Conservation (phyloP, 2,888 invertebrate genomes). For the Agrochola circellaris region DNA sequence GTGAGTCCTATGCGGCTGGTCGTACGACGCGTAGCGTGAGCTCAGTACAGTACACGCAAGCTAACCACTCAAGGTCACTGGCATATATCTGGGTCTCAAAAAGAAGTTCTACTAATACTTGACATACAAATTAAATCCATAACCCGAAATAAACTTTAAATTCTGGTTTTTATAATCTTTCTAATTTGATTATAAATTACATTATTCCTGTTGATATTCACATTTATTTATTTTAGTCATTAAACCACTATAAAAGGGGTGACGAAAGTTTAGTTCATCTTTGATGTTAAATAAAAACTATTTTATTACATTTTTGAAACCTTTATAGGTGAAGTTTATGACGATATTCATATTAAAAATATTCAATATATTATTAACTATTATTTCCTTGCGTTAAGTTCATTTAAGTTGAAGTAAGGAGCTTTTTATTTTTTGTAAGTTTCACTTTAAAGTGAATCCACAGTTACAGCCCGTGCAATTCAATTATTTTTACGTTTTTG, state of each 20-base stretch:
- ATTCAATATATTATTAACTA: conserved; percentile 65
- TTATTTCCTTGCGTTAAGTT: conserved; percentile 32
- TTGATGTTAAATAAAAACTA: conserved; percentile 72
- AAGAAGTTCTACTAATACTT: too few relatives aligned
- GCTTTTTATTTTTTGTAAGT: background rate
- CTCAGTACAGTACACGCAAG: too few relatives aligned
- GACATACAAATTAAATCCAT: background rate
- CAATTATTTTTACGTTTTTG: too few relatives aligned
- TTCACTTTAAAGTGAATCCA: background rate
- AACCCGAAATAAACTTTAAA: background rate
- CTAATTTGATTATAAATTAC: conserved; percentile 76
- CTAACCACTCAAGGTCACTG: too few relatives aligned
- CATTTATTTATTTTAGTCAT: conserved; percentile 76
- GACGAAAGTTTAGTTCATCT: conserved; percentile 70
- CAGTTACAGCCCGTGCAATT: too few relatives aligned
- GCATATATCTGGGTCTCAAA: too few relatives aligned
- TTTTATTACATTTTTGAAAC: conserved; percentile 74
- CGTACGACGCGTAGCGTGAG: too few relatives aligned
- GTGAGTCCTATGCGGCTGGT: too few relatives aligned
- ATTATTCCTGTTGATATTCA: conserved; percentile 74
- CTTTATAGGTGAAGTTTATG: conserved; percentile 77
- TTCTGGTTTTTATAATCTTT: background rate
- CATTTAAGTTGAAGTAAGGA: background rate
- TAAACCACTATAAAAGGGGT: conserved; percentile 74
- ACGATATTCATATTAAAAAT: conserved; percentile 64